phyloP scores from a whole-genome alignment of 2,797 vertebrate genomes.

The Enteromius viviparus region DNA sequence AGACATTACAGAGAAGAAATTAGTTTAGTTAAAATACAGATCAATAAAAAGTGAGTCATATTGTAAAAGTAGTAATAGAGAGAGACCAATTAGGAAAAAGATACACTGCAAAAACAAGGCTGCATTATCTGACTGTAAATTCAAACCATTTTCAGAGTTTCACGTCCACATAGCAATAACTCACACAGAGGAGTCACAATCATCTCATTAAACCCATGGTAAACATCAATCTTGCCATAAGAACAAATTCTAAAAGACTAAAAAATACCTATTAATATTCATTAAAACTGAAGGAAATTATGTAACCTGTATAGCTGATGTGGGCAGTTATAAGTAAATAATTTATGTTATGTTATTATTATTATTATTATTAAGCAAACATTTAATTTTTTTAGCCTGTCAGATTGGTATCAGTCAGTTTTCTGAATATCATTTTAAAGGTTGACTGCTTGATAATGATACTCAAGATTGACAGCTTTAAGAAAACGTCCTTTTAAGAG shows the following conservation, averaged over 20 bases:
- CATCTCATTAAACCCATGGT: slow-evolving; percentile 46
- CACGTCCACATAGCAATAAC: slow-evolving; percentile 45
- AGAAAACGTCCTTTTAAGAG: not conserved
- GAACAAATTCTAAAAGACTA: slow-evolving; percentile 44
- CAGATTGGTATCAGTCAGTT: not conserved
- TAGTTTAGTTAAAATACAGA: slow-evolving; percentile 59
- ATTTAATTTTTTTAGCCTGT: not conserved
- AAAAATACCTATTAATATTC: slow-evolving; percentile 43
- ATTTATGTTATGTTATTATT: no score
- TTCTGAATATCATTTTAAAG: not conserved
- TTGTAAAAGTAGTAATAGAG: slow-evolving; percentile 54
- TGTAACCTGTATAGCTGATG: slow-evolving; percentile 24
- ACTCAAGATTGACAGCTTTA: not conserved
- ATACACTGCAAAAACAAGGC: slow-evolving; percentile 29
- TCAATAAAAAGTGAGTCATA: slow-evolving; percentile 63
- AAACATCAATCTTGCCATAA: slow-evolving; percentile 54
- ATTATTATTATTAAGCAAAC: not conserved
- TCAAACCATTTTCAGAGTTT: slow-evolving; percentile 45
- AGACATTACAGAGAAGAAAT: slow-evolving; percentile 55
- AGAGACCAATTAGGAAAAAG: slow-evolving; percentile 49
- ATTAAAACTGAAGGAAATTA: slow-evolving; percentile 21
- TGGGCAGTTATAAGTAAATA: slow-evolving; percentile 1
- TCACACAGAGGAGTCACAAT: slow-evolving; percentile 47
- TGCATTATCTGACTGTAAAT: slow-evolving; percentile 36
- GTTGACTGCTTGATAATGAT: not conserved